Evolutionary conservation across 2,888 invertebrate species (phyloP), one percentile per base, ranked within the genome.

Genomic region (Scaptomyza flava): DNA sequence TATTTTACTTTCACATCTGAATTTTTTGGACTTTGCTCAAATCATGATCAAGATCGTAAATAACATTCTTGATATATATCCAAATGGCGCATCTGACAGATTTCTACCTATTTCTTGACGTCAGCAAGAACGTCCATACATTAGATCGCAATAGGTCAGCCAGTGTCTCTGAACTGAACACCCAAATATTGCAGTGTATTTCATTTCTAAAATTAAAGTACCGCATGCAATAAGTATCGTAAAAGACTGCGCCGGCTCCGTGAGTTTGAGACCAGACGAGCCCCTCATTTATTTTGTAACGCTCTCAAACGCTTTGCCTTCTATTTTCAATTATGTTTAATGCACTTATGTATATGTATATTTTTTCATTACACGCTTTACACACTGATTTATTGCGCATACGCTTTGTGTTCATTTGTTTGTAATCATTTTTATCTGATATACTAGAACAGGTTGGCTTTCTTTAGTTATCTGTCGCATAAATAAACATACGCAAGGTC

Each of bases 11-110:
- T 82, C 3, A 17, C 50, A 53, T 42, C 46, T 63, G 60, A 27
- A 8, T 47, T 1, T 45, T 75, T 72, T 79, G 76, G 79, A 81
- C 81, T 81, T 82, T 81, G 68, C 1, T 43, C 68, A 17, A 81
- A 17, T 41, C 41, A 17, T 38, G 41, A 12, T 53, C 50, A 47
- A 46, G 42, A 14, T 54, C 60, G 64, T 63, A 70, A 72, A 76
- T 54, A 69, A 81, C 72, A 87, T 72, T 85, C 80, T 67, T 81
- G 73, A 77, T 68, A 68, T 50, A 63, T 67, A 62, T 61, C 65
- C 82, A 68, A 59, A 74, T 53, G 63, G 50, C 82, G 79, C 67
- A 72, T 59, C 51, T 64, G 23, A 27, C 41, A 52, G 36, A 57
- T 66, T 27, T 70, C 45, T 60, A 20, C 23, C 31, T 42, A 47